phyloP scores from a whole-genome alignment of 2,113 vertebrate genomes.

The Ptilonorhynchus violaceus region DNA sequence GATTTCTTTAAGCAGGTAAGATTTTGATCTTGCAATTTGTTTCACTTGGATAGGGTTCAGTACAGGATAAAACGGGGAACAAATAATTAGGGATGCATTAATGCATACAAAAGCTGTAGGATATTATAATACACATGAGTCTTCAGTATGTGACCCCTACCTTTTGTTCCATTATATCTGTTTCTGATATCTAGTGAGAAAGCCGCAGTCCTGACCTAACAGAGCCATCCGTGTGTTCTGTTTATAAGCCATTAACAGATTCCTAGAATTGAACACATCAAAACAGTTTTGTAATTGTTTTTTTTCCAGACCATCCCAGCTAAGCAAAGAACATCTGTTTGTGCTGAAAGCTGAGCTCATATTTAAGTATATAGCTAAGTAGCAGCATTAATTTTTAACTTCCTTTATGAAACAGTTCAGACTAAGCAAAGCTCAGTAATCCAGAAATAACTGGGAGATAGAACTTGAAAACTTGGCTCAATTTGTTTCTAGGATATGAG shows the following conservation, averaged over 20 bases:
- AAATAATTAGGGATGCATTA: not conserved
- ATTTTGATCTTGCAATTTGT: not conserved
- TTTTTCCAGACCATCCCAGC: not conserved
- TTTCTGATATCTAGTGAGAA: not conserved
- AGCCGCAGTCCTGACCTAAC: not conserved
- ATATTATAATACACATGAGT: not conserved
- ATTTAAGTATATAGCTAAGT: constrained; percentile 7
- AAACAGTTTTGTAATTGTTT: not conserved
- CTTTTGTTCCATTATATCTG: not conserved
- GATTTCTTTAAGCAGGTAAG: not conserved
- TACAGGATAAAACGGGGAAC: not conserved
- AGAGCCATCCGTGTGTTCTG: not conserved
- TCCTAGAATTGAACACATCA: not conserved
- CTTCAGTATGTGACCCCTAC: not conserved
- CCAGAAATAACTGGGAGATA: not conserved
- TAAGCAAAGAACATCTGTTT: constrained; percentile 33
- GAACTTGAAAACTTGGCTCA: constrained; percentile 23
- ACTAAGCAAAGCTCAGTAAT: constrained; percentile 19
- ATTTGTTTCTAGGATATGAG: constrained; percentile 26
- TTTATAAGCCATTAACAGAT: not conserved
- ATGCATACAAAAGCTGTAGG: not conserved
- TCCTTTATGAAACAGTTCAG: constrained; percentile 1
- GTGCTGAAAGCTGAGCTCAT: not conserved
- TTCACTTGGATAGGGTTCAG: not conserved
- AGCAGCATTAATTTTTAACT: constrained; percentile 33